Base-by-base conservation (phyloP, 2,888 invertebrate species). In the Eledone cirrhosa region DNA sequence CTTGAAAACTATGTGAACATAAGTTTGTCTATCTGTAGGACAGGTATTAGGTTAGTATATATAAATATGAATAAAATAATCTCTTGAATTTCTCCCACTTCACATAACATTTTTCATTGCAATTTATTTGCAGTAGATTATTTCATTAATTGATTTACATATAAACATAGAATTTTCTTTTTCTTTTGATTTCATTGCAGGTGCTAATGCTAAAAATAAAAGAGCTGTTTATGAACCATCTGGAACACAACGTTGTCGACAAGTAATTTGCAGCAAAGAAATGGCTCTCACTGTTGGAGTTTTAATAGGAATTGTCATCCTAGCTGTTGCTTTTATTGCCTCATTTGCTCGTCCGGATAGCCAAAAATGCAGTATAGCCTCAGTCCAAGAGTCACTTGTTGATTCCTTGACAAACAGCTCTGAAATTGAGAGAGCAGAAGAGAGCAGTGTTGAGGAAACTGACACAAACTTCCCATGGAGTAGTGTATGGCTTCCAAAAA, bases 311-410 rank as follows among this genome's bases (percentile, higher is more conserved):
- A 47, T 88, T 14, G 81, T 87, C 59, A 82, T 90, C 53, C 79
- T 90, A 5, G 78, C 86, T 24, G 94, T 95, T 79, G 95, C 97
- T 67, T 92, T 97, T 83, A 94, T 97, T 83, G 95, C 97, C 82
- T 97, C 97, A 79, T 96, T 97, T 90, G 97, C 96, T 78, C 94
- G 96, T 84, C 96, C 96, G n/a, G 77, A 76, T 29, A 59, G 81
- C 29, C 33, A 31, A 11, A 65, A 83, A 79, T 79, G 79, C 48
- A 78, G 27, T 27, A 24, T 63, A 27, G 41, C 41, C 11, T 3
- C 41, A 2, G 41, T 41, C 11, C 63, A 63, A 16, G 63, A 7
- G 14, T 8, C n/a, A 27, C 63, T 0, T 11, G 11, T 8, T 41
- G n/a, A 24, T 63, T 16, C 14, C 8, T 24, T 27, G n/a, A 11